Percentiles rank a stretch among this genome's conserved stretches.
Evolutionary conservation across 2,113 vertebrate genomes (phyloP).

Genomic region (Electrona antarctica): DNA sequence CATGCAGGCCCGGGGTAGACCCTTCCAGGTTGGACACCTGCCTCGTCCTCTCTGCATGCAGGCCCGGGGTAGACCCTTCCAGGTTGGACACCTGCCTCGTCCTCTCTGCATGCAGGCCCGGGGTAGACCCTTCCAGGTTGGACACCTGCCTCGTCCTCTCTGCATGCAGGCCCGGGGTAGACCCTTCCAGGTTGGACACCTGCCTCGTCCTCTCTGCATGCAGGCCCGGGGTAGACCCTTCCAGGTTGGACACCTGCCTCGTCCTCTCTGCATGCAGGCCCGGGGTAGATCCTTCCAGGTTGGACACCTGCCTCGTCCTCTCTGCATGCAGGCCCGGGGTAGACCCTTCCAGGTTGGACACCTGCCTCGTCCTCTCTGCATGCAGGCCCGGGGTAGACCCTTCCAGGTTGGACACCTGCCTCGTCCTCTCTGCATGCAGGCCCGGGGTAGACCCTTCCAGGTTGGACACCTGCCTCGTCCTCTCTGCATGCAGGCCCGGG

Average conservation of each 20-base stretch:
- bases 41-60: slow-evolving; percentile 45
- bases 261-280: slow-evolving; percentile 52
- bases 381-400: slow-evolving; percentile 58
- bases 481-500: slow-evolving; percentile 55
- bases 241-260: slow-evolving; percentile 53
- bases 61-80: slow-evolving; percentile 50
- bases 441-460: slow-evolving; percentile 52
- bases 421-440: slow-evolving; percentile 51
- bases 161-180: slow-evolving; percentile 61
- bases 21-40: slow-evolving; percentile 50
- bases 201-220: slow-evolving; percentile 37
- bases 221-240: slow-evolving; percentile 57
- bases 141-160: slow-evolving; percentile 34
- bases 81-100: slow-evolving; percentile 52
- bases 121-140: slow-evolving; percentile 54
- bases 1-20: slow-evolving; percentile 58
- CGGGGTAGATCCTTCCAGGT: slow-evolving; percentile 54
- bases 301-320: slow-evolving; percentile 38
- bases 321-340: slow-evolving; percentile 56
- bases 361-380: slow-evolving; percentile 41
- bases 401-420: slow-evolving; percentile 51
- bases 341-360: slow-evolving; percentile 55
- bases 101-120: slow-evolving; percentile 53
- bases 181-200: slow-evolving; percentile 52
- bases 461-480: slow-evolving; percentile 46